Percentiles rank a stretch among this genome's conserved stretches.
Evolutionary conservation across 2,113 vertebrate genomes (phyloP).

Genomic region (Ariopsis seemanni): DNA sequence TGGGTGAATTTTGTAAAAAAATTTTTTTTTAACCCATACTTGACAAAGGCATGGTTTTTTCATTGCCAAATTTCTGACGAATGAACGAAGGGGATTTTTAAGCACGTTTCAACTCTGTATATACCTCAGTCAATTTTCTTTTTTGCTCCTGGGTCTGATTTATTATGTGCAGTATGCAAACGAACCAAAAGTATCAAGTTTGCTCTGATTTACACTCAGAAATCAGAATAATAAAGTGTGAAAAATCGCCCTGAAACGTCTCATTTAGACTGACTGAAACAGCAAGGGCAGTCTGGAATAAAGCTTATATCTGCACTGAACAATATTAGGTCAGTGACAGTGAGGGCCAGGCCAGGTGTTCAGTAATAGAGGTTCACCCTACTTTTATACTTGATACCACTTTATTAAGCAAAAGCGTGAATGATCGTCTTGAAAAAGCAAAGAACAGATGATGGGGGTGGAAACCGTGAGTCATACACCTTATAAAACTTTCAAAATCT

Average conservation of each 20-base stretch:
- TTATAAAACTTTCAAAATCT: slow-evolving; percentile 42
- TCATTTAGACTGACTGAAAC: slow-evolving; percentile 28
- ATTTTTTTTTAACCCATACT: neutral
- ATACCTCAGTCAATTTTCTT: neutral
- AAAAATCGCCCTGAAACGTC: neutral
- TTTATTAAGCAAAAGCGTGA: neutral
- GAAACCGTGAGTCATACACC: slow-evolving; percentile 39
- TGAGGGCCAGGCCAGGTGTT: neutral
- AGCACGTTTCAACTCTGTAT: neutral
- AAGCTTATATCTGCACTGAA: slow-evolving; percentile 50
- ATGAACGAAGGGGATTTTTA: neutral
- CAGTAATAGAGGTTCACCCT: neutral
- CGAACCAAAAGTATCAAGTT: neutral
- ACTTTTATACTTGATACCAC: slow-evolving; percentile 5
- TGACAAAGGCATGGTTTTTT: neutral
- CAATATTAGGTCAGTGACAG: neutral
- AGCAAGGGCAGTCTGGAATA: slow-evolving; percentile 26
- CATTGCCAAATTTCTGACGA: neutral
- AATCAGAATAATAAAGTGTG: neutral
- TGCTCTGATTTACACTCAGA: neutral
- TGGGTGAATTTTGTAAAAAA: neutral
- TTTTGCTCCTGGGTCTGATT: neutral
- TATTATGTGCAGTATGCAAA: neutral
- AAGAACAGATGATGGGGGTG: slow-evolving; percentile 32
- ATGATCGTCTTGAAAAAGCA: slow-evolving; percentile 11